Evolutionary conservation across 2,888 invertebrate genomes (phyloP).

Genomic region (Synergus laeviventris): DNA sequence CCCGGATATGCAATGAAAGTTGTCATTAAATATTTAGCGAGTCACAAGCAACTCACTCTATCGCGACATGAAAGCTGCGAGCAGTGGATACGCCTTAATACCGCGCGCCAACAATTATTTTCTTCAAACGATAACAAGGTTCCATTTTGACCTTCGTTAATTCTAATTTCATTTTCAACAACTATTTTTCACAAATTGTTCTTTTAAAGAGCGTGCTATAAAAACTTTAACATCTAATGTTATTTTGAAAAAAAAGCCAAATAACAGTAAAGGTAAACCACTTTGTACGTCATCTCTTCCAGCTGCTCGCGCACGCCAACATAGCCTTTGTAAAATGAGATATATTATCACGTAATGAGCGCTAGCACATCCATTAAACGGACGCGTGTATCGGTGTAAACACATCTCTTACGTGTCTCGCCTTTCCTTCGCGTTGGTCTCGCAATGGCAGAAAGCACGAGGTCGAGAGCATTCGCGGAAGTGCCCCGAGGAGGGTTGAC

Average conservation of each 20-base stretch:
- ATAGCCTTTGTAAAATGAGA: constrained; percentile 29
- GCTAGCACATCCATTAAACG: constrained; percentile 38
- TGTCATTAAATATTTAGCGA: background rate
- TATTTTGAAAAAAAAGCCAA: background rate
- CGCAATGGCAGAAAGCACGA: constrained; percentile 40
- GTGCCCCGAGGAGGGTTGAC: constrained; percentile 48
- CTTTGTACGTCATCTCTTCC: background rate
- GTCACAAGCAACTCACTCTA: background rate
- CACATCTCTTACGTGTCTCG: constrained; percentile 35
- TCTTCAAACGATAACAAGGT: constrained; percentile 28
- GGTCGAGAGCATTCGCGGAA: constrained; percentile 47
- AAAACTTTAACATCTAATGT: background rate
- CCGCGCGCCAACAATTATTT: constrained; percentile 29
- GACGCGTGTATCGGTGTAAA: constrained; percentile 35
- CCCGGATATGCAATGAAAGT: background rate
- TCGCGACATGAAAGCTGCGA: constrained; percentile 13
- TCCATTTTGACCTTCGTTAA: background rate
- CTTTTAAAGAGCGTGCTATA: background rate
- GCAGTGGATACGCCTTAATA: constrained; percentile 32
- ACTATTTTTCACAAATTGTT: background rate
- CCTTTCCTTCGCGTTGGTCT: constrained; percentile 18
- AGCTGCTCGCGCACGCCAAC: background rate
- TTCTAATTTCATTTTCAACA: background rate
- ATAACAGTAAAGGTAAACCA: constrained; percentile 14
- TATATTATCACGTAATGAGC: constrained; percentile 34